These are phyloP conservation scores for Autographa gamma DNA, from an alignment of 2,888 invertebrate species.

Conservation along the genomic window DNA sequence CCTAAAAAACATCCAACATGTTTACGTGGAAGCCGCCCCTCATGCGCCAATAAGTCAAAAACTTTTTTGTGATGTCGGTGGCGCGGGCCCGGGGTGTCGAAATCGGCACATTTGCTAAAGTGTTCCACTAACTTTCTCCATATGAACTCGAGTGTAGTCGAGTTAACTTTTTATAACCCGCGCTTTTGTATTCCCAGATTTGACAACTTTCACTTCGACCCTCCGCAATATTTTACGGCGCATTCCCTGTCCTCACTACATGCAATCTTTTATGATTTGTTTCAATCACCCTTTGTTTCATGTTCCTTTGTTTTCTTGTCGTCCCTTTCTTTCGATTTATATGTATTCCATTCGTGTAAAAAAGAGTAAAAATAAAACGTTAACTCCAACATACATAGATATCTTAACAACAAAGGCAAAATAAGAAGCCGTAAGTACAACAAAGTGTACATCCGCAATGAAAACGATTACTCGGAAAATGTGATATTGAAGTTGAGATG, in stretches of 20 bases:
- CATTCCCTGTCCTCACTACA: constrained; percentile 42
- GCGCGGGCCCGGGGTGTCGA: constrained; percentile 69
- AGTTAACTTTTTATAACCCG: constrained; percentile 77
- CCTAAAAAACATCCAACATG: constrained; percentile 82
- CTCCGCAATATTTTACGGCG: constrained; percentile 49
- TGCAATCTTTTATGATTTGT: constrained; percentile 47
- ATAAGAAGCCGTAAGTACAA: constrained; percentile 5
- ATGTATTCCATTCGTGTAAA: not conserved
- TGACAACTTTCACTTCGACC: constrained; percentile 66
- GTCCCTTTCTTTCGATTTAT: constrained; percentile 16
- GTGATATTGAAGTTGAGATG: constrained; percentile 35
- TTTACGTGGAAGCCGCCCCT: constrained; percentile 72
- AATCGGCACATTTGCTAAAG: constrained; percentile 82
- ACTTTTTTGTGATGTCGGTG: constrained; percentile 80
- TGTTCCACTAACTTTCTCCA: constrained; percentile 79
- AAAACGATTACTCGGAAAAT: constrained; percentile 16
- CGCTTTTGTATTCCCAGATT: constrained; percentile 70
- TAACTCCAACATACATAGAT: not conserved
- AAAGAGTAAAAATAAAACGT: not conserved
- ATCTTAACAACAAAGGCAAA: not conserved
- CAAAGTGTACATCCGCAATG: constrained; percentile 24
- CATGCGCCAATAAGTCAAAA: constrained; percentile 68
- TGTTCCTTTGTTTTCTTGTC: constrained; percentile 35
- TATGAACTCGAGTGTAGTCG: constrained; percentile 76
- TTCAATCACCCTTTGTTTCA: constrained; percentile 55